Evolutionary conservation across 2,113 vertebrate genomes (phyloP).

Genomic region (Pseudorectes ferrugineus): DNA sequence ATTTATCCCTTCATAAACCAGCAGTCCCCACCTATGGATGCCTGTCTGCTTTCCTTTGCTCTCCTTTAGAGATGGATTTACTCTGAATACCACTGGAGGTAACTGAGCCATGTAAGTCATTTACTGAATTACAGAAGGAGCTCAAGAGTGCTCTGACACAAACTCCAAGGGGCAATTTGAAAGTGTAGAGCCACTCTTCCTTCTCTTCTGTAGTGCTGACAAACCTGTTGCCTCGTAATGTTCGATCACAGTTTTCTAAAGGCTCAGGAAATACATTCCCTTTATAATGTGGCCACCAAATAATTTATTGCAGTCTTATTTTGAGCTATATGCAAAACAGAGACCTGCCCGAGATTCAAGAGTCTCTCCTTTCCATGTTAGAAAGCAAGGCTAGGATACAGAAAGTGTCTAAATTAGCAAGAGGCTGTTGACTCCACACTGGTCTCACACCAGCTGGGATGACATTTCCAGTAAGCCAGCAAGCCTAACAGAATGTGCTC

Average conservation of each 20-base stretch:
- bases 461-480: not conserved
- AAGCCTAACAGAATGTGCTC: not conserved
- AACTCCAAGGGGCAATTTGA: not conserved
- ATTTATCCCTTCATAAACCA: not conserved
- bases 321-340: not conserved
- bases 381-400: not conserved
- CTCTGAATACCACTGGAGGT: not conserved
- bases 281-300: not conserved
- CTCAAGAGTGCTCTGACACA: not conserved
- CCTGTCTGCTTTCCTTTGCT: not conserved
- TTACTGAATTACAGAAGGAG: not conserved
- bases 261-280: not conserved
- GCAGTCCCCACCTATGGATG: not conserved
- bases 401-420: not conserved
- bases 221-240: not conserved
- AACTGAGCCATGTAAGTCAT: rapidly evolving
- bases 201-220: not conserved
- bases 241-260: not conserved
- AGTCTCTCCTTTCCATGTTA: not conserved
- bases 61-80: not conserved
- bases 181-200: not conserved
- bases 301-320: not conserved
- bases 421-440: not conserved
- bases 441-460: not conserved
- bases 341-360: not conserved